These are phyloP conservation scores for Saturnia japonica DNA, from an alignment of 2,888 invertebrate genomes.

Conservation along the genomic window DNA sequence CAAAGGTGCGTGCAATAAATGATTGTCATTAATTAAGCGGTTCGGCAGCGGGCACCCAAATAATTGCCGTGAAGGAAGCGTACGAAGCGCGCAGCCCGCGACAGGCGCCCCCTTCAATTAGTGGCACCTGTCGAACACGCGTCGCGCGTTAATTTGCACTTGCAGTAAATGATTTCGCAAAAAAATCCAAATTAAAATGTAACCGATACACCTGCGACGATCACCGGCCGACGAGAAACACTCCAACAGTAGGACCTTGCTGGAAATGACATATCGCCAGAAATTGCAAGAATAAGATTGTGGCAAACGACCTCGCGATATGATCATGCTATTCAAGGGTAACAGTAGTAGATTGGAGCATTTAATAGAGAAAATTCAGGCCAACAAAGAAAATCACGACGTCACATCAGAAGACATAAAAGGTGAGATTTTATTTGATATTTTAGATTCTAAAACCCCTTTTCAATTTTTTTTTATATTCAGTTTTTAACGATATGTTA, in stretches of 20 bases:
- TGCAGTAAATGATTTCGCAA: constrained; percentile 67
- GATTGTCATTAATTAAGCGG: constrained; percentile 60
- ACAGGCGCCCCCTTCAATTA: constrained; percentile 72
- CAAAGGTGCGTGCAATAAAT: constrained; percentile 61
- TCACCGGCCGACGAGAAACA: constrained; percentile 40
- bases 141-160: constrained; percentile 74
- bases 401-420: constrained; percentile 77
- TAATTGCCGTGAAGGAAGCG: constrained; percentile 77
- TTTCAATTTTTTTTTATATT: not conserved
- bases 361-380: constrained; percentile 93
- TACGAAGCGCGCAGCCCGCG: constrained; percentile 57
- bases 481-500: not conserved
- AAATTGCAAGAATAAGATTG: constrained; percentile 23
- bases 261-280: constrained; percentile 30
- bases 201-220: constrained; percentile 76
- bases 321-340: constrained; percentile 92
- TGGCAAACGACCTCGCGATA: constrained; percentile 43
- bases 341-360: constrained; percentile 92
- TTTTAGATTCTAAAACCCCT: not conserved
- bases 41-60: constrained; percentile 67
- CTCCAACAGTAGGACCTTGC: constrained; percentile 37
- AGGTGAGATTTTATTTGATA: constrained; percentile 55
- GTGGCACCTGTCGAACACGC: constrained; percentile 75
- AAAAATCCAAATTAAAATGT: constrained; percentile 75
- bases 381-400: constrained; percentile 88